Conservation (phyloP, 2,888 invertebrate genomes). For the Oegoconia quadripuncta region DNA sequence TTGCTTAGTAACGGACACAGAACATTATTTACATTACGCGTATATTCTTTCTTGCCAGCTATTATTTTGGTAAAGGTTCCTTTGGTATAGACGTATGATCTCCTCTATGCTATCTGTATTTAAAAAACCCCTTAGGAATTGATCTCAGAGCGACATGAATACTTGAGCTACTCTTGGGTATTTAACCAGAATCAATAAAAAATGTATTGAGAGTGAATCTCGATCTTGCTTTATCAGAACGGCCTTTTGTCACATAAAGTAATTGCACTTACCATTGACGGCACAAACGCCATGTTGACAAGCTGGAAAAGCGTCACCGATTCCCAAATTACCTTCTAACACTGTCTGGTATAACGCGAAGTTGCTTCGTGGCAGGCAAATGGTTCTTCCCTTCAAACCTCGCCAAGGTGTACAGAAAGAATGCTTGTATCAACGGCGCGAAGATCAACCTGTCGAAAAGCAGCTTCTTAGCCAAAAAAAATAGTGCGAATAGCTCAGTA, state of each 20-base stretch:
- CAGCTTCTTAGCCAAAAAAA: constrained; percentile 79
- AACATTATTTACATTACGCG: neutral
- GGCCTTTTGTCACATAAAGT: too few relatives aligned
- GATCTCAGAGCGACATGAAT: too few relatives aligned
- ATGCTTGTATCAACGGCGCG: constrained; percentile 84
- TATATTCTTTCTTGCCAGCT: neutral
- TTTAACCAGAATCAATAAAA: too few relatives aligned
- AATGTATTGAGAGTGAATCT: too few relatives aligned
- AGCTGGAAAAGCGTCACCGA: constrained; percentile 87
- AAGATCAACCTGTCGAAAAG: constrained; percentile 85
- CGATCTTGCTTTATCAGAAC: too few relatives aligned
- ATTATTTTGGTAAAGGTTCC: neutral
- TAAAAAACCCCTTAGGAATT: too few relatives aligned
- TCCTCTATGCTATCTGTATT: too few relatives aligned
- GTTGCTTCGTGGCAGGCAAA: constrained; percentile 79
- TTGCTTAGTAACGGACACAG: constrained; percentile 46
- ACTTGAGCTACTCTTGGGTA: too few relatives aligned
- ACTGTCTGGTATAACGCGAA: constrained; percentile 82
- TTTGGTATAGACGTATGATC: too few relatives aligned
- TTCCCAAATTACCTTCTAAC: constrained; percentile 86
- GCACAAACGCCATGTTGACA: constrained; percentile 86
- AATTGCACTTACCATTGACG: constrained; percentile 88
- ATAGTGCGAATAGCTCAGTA: too few relatives aligned
- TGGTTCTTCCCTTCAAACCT: constrained; percentile 88
- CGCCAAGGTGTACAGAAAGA: constrained; percentile 86